Conservation (phyloP, 2,888 invertebrate species). For the Capitulum mitella region DNA sequence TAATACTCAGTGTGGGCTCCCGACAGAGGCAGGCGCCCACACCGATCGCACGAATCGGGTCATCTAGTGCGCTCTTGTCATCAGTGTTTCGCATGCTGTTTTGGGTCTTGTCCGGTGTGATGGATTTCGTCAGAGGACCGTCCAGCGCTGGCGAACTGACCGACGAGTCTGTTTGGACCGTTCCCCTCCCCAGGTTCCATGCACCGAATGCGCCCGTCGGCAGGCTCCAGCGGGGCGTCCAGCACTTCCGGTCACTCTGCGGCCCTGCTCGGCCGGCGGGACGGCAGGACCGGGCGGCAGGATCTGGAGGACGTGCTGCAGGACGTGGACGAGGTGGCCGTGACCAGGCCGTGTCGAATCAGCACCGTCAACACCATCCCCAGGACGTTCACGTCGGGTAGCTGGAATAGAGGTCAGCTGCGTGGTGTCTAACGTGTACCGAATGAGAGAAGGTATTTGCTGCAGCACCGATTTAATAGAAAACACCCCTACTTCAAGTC, state of each 20-base stretch:
- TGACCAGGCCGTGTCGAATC: neutral
- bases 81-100: too few species aligned
- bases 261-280: conserved; percentile 23
- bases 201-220: conserved; percentile 41
- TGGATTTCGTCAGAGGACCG: too few species aligned
- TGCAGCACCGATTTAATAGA: too few species aligned
- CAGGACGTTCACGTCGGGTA: neutral
- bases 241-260: conserved; percentile 42
- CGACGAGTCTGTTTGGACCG: too few species aligned
- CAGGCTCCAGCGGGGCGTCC: conserved; percentile 42
- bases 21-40: too few species aligned
- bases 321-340: neutral
- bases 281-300: conserved; percentile 28
- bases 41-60: too few species aligned
- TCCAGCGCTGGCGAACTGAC: too few species aligned
- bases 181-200: conserved; percentile 41
- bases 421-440: too few species aligned
- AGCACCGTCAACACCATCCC: neutral
- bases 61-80: too few species aligned
- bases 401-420: neutral
- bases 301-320: conserved; percentile 26
- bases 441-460: too few species aligned
- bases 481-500: too few species aligned
- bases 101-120: neutral
- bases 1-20: too few species aligned